Evolutionary conservation across 2,113 vertebrate species (phyloP), one percentile per base, ranked within the genome.

Genomic region (Zapus hudsonius): DNA sequence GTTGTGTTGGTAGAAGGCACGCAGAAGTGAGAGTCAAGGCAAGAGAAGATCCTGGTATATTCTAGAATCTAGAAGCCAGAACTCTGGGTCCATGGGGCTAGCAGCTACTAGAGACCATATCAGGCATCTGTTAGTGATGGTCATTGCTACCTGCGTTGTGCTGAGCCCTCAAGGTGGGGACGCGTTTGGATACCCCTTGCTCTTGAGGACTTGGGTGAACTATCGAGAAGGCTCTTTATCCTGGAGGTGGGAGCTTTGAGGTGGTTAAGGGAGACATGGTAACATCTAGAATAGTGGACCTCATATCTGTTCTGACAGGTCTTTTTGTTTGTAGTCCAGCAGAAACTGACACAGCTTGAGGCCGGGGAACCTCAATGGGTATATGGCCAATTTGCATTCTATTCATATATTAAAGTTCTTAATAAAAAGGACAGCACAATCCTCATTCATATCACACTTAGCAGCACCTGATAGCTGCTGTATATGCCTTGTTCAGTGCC

Each of bases 141-240:
- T 95, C 44, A 25, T 20, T 73, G 44, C 27, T 33, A 22, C 57
- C 27, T 84, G 0, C 7, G 40, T 44, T 67, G 57, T 84, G 70
- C 81, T 87, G 31, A 87, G 69, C 63, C 84, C 36, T 38, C 47
- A 47, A 12, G 59, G 42, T 47, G 40, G 64, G 17, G 89, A 59
- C 61, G 59, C 64, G 89, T 64, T 72, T 38, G 38, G 66, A 44
- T 7, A 73, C 20, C 29, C 27, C 36, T 88, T 91, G 47, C 38
- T 87, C 36, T 72, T 73, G 73, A 69, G 33, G n/a, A n/a, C n/a
- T n/a, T 69, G 57, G 67, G n/a, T 20, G 6, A 73, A 38, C 84
- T 78, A 82, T 82, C 63, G 76, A 47, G 47, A 95, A 89, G 74
- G 52, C 6, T 73, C 66, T 90, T 64, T 72, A 57, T 85, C 25